Percentiles rank a stretch among this genome's conserved stretches.
Evolutionary conservation across 2,797 vertebrate species (phyloP).

Genomic region (Gastrophryne carolinensis): DNA sequence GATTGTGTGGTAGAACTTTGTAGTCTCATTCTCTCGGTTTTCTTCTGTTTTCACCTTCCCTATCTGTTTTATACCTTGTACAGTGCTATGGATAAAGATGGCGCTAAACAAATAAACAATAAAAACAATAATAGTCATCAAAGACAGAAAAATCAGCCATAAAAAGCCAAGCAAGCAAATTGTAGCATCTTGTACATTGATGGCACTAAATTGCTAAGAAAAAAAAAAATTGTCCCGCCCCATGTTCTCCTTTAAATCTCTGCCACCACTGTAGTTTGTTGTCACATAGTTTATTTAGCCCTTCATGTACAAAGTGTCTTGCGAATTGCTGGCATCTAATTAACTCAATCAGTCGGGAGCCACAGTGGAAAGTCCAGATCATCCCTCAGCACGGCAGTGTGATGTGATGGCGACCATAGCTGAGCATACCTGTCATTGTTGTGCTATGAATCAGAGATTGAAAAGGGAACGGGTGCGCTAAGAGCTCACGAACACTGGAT

Average conservation of each 20-base stretch:
- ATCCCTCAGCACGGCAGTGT: conserved; percentile 8
- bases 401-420: conserved; percentile 29
- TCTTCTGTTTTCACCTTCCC: too few species aligned
- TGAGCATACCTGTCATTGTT: conserved; percentile 41
- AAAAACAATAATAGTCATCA: too few species aligned
- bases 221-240: neutral
- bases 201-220: too few species aligned
- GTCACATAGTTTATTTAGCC: neutral
- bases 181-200: too few species aligned
- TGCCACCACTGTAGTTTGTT: neutral
- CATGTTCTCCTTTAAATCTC: too few species aligned
- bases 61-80: too few species aligned
- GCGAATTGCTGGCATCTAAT: neutral
- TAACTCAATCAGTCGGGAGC: conserved; percentile 20
- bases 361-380: conserved; percentile 39
- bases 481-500: conserved; percentile 23
- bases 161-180: too few species aligned
- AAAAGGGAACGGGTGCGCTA: conserved; percentile 35
- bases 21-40: too few species aligned
- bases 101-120: too few species aligned
- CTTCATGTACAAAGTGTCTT: neutral
- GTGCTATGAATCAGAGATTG: conserved; percentile 25
- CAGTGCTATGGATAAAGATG: too few species aligned
- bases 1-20: too few species aligned
- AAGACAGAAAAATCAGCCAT: too few species aligned